Base-by-base conservation (phyloP, 2,888 invertebrate species). In the Aproaerema taeniolella region DNA sequence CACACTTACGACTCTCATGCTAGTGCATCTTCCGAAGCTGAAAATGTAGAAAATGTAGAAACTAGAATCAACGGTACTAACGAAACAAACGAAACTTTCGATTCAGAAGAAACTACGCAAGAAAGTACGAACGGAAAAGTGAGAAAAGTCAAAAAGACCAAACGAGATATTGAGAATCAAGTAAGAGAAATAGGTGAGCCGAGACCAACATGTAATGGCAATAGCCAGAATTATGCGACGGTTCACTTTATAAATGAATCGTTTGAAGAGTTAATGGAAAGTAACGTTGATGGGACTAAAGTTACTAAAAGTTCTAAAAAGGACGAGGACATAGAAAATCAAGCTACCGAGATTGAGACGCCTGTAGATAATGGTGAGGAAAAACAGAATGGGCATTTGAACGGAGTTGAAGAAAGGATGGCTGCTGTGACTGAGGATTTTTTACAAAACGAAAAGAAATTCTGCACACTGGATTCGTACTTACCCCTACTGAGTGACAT, bases 381-480 rank as follows among this genome's bases (percentile, higher is more conserved):
- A 2, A 49, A n/a, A n/a, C n/a, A n/a, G n/a, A n/a, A n/a, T n/a
- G 64, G 67, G 10, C 65, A 66, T n/a, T 52, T 62, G 2, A 42
- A 49, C 3, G 66, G 61, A 10, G 42, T 45, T 1, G 53, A 55
- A 15, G 64, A 59, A 4, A 71, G 59, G 35, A 49, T 79, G 36
- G 52, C 67, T 1, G 55, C 65, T 1, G 71, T 70, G 1, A 83
- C 85, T 3, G 71, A 80, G 46, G 67, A 77, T 55, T 86, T 87
- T 61, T 75, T 87, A 42, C 73, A 77, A 40, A 86, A 87, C 24
- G 88, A 87, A 43, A 88, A 88, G 57, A 83, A 83, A 9, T 88
- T 80, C 45, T 82, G 81, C 43, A 67, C 74, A 34, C 49, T 75
- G 1, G 74, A 81, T 47, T 57, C 68, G 2, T 83, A 67, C 52